Evolutionary conservation across 2,113 vertebrate species (phyloP), one percentile per base, ranked within the genome.

Genomic region (Centrocercus urophasianus): DNA sequence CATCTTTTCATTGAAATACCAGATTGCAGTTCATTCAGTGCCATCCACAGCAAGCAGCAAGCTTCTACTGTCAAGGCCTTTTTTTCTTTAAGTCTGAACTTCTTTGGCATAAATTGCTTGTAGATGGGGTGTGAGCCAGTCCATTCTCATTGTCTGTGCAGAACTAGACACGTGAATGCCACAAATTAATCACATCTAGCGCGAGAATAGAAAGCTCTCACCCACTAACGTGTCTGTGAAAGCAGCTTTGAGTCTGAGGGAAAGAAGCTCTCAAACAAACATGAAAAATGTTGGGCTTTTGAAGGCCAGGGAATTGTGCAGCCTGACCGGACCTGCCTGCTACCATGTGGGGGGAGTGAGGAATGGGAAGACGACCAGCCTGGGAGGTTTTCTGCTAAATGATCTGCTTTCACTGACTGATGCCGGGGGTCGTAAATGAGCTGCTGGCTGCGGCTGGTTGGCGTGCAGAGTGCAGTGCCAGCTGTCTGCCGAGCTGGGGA

Each of bases 131-230:
- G 97, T 97, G 86, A 96, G 95, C 96, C 90, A 98, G 98, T 98
- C 97, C 98, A 98, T 99, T 98, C 95, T 96, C 92, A 98, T 99
- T 99, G 98, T 98, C 95, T 96, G 74, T 87, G 70, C 87, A 95
- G 96, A 98, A 96, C 98, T 98, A 98, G 97, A 96, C 94, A 95
- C 74, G 93, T 98, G 98, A 99, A 98, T 98, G 97, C 97, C 93
- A 96, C 98, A 99, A 98, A 99, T 99, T 98, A 99, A 99, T 99
- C 98, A 99, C 98, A 98, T 98, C 98, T 98, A 96, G 96, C 30
- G 32, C 79, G 87, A 97, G 97, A 99, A 98, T 98, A 98, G 98
- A 97, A 97, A 96, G 93, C 97, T 97, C 97, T 98, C 97, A 96
- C 96, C 90, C 96, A 96, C 92, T 97, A 98, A 96, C 97, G 95